Evolutionary conservation across 1,140 invertebrate species (phyloP).

Genomic region (Thaumetopoea pityocampa): DNA sequence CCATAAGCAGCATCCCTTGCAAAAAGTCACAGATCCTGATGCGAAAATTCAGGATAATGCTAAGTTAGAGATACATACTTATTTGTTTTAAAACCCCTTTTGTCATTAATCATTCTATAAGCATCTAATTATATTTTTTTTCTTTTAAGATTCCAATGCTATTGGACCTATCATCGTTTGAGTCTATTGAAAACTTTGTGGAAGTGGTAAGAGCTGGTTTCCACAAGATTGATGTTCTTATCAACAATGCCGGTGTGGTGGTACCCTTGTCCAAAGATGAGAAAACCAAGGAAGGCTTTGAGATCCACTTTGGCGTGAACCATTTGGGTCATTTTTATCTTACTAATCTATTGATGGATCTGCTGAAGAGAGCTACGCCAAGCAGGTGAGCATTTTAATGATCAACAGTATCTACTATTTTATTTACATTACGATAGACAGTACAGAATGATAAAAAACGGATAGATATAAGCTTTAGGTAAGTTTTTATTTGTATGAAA

Average conservation of each 20-base stretch:
- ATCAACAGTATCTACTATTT: no score
- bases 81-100: no score
- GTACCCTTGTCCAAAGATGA: constrained; percentile 76
- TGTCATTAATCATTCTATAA: not conserved
- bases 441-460: no score
- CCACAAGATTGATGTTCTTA: constrained; percentile 84
- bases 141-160: constrained; percentile 80
- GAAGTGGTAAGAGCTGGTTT: constrained; percentile 76
- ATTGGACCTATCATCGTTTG: constrained; percentile 83
- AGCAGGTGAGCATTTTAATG: no score
- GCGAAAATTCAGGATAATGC: no score
- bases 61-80: no score
- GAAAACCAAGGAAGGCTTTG: constrained; percentile 86
- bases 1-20: no score
- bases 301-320: constrained; percentile 87
- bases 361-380: constrained; percentile 73
- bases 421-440: no score
- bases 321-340: constrained; percentile 91
- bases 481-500: no score
- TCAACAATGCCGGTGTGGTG: constrained; percentile 93
- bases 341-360: constrained; percentile 84
- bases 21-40: no score
- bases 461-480: no score
- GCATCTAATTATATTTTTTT: not conserved
- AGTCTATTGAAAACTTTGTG: constrained; percentile 84